Conservation (phyloP, 2,797 vertebrate genomes). For the Tympanoctomys barrerae region DNA sequence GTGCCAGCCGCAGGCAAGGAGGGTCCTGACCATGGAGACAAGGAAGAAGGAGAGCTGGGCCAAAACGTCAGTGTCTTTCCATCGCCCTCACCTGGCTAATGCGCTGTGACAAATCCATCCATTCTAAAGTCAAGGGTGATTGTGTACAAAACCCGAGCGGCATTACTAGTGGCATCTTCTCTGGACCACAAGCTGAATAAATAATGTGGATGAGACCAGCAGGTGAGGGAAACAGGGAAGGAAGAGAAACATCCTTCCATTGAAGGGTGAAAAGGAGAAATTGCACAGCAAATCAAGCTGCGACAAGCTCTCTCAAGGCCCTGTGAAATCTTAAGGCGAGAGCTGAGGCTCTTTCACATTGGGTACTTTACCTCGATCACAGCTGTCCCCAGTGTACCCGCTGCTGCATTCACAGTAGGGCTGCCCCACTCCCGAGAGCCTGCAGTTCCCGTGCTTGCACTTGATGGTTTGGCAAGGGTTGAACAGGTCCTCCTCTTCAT, state of each 20-base stretch:
- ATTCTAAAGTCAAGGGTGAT: conserved; percentile 91
- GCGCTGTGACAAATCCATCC: conserved; percentile 91
- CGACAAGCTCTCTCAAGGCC: conserved; percentile 64
- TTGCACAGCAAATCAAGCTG: conserved; percentile 78
- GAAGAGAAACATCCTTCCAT: conserved; percentile 75
- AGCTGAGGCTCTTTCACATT: conserved; percentile 51
- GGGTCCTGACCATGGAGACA: conserved; percentile 69
- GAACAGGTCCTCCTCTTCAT: conserved; percentile 93
- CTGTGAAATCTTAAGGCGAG: background rate
- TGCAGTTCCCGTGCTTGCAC: conserved; percentile 97
- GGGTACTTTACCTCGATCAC: conserved; percentile 93
- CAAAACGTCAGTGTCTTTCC: conserved; percentile 82
- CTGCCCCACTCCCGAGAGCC: conserved; percentile 96
- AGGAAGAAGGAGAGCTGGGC: conserved; percentile 81
- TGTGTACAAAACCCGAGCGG: conserved; percentile 87
- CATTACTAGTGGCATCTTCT: conserved; percentile 86
- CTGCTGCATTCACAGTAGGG: conserved; percentile 97
- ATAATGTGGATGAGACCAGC: conserved; percentile 83
- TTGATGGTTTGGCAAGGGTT: conserved; percentile 94
- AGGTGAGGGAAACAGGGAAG: conserved; percentile 81
- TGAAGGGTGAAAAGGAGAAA: conserved; percentile 75
- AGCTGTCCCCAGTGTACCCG: conserved; percentile 96
- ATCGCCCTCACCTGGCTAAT: conserved; percentile 91
- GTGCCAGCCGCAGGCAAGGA: conserved; percentile 77
- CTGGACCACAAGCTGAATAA: conserved; percentile 84